Evolutionary conservation across 2,797 vertebrate genomes (phyloP).

Genomic region (Hippocampus kuda): DNA sequence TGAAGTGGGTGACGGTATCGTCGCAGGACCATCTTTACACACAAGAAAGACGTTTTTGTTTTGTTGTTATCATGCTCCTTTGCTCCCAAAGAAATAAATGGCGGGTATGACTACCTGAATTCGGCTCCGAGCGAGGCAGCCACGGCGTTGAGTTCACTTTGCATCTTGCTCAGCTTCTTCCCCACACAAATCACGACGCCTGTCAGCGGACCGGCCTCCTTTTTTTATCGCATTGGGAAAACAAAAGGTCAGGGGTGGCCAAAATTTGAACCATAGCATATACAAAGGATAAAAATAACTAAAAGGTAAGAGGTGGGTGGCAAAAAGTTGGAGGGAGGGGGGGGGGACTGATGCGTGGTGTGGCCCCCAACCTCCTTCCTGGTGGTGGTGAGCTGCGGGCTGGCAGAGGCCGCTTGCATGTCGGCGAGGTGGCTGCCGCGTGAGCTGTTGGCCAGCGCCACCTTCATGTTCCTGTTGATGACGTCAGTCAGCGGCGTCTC

Average conservation of each 20-base stretch:
- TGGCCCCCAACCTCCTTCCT: slow-evolving; percentile 58
- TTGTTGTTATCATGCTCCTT: background rate
- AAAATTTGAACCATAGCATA: background rate
- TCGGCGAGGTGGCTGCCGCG: slow-evolving; percentile 38
- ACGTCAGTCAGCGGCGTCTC: slow-evolving; percentile 88
- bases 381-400: slow-evolving; percentile 68
- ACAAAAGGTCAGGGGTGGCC: background rate
- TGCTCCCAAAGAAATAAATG: background rate
- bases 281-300: background rate
- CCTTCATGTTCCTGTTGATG: slow-evolving; percentile 79
- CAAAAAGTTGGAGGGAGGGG: background rate
- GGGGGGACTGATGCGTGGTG: background rate
- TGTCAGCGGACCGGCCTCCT: slow-evolving; percentile 63
- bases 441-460: slow-evolving; percentile 84
- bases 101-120: slow-evolving; percentile 73
- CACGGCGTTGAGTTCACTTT: slow-evolving; percentile 81
- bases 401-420: slow-evolving; percentile 70
- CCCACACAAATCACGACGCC: slow-evolving; percentile 83
- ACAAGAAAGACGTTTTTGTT: background rate
- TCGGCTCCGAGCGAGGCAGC: slow-evolving; percentile 91
- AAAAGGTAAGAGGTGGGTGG: background rate
- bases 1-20: slow-evolving; percentile 91
- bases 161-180: slow-evolving; percentile 88
- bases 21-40: slow-evolving; percentile 83
- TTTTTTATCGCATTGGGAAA: slow-evolving; percentile 34